Conservation (phyloP, 2,113 vertebrate species). For the Baryphthengus martii region DNA sequence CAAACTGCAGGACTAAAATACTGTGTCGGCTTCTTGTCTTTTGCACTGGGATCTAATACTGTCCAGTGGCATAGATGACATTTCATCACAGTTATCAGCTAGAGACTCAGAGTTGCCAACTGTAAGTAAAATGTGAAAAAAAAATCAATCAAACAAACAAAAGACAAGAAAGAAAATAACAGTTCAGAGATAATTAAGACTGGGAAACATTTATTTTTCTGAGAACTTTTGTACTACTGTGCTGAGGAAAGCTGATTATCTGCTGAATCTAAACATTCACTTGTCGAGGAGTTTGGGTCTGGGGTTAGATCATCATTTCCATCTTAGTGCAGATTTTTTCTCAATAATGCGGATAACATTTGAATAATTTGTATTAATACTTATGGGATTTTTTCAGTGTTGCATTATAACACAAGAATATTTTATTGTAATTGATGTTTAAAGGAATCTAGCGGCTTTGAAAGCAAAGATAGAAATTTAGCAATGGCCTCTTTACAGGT, state of each 20-base stretch:
- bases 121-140: slow-evolving; percentile 30
- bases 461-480: not conserved
- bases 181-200: slow-evolving; percentile 15
- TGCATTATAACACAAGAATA: not conserved
- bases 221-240: not conserved
- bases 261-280: not conserved
- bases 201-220: slow-evolving; percentile 3
- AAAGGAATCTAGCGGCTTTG: not conserved
- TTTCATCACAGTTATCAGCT: slow-evolving; percentile 36
- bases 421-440: not conserved
- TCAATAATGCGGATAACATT: not conserved
- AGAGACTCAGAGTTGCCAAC: not conserved
- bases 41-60: not conserved
- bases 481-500: not conserved
- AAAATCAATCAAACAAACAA: not conserved
- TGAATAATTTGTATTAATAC: not conserved
- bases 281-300: not conserved
- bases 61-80: not conserved
- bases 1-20: not conserved
- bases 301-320: not conserved
- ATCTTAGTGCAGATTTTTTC: not conserved
- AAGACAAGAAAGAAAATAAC: not conserved
- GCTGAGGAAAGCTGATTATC: not conserved
- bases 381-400: not conserved
- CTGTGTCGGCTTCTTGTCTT: not conserved